These are phyloP conservation scores for Pararge aegeria DNA, from an alignment of 1,140 invertebrate species.

Conservation along the genomic window DNA sequence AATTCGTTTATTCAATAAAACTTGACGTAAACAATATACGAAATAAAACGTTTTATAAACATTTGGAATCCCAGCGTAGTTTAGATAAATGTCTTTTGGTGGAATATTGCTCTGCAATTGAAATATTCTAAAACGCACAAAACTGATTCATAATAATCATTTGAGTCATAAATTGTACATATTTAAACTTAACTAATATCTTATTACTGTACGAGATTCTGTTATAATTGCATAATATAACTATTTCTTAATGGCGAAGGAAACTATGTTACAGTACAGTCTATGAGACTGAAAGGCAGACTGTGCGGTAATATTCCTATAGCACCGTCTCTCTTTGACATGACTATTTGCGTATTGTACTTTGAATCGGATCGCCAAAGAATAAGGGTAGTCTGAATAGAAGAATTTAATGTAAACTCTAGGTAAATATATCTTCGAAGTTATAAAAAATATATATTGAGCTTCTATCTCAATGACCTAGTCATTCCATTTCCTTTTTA, in stretches of 20 bases:
- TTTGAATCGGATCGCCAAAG: neutral
- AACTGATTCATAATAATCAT: neutral
- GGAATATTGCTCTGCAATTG: neutral
- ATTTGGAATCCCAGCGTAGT: neutral
- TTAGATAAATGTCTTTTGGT: neutral
- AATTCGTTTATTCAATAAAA: neutral
- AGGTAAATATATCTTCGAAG: constrained; percentile 18
- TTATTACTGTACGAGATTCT: neutral
- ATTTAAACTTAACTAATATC: neutral
- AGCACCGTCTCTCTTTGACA: too few species aligned
- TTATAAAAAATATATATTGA: constrained; percentile 14
- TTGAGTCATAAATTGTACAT: neutral
- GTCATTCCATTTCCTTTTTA: constrained; percentile 11
- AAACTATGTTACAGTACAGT: too few species aligned
- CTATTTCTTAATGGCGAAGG: too few species aligned
- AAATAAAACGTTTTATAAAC: neutral
- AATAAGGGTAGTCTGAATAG: neutral
- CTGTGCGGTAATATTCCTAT: too few species aligned
- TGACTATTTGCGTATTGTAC: neutral
- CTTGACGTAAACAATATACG: neutral
- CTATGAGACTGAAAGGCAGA: too few species aligned
- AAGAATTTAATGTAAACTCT: neutral
- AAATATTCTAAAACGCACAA: neutral
- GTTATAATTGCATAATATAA: neutral
- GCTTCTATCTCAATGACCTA: constrained; percentile 21